phyloP scores from a whole-genome alignment of 2,888 invertebrate genomes.

The Cremastinae sp. region DNA sequence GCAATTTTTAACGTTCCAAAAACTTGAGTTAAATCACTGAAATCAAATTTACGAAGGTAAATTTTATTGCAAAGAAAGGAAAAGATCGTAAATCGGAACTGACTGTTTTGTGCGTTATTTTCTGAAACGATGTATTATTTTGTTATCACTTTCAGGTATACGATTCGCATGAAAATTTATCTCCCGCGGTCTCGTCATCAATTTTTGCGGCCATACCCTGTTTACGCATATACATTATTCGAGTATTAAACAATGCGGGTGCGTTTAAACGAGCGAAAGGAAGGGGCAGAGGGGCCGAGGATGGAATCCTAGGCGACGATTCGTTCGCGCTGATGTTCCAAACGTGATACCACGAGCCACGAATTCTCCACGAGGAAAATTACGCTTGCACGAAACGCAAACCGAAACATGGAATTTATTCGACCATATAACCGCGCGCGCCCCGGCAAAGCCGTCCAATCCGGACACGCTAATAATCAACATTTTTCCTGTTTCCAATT shows the following conservation, averaged over 20 bases:
- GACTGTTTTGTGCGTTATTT: background rate
- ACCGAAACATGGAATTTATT: constrained; percentile 49
- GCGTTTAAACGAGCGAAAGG: constrained; percentile 5
- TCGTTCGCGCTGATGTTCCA: constrained; percentile 33
- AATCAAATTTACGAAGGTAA: too few relatives aligned
- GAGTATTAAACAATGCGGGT: constrained; percentile 29
- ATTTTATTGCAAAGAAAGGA: too few relatives aligned
- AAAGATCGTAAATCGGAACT: too few relatives aligned
- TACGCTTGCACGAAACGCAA: constrained; percentile 46
- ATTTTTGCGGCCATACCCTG: constrained; percentile 33
- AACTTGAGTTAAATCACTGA: too few relatives aligned
- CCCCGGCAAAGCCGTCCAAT: constrained; percentile 25
- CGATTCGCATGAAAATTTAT: background rate
- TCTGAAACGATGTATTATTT: background rate
- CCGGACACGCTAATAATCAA: constrained; percentile 40
- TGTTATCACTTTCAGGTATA: background rate
- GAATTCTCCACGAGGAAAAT: constrained; percentile 52
- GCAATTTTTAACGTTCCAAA: too few relatives aligned
- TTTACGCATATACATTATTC: constrained; percentile 13
- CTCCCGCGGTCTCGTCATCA: constrained; percentile 22
- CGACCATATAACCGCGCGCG: constrained; percentile 39
- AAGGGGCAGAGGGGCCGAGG: constrained; percentile 6
- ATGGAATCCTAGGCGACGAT: constrained; percentile 48
- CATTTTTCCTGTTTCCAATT: constrained; percentile 22
- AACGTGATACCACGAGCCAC: constrained; percentile 46